A percentile compares a stretch with the other conserved stretches of the same genome.
Conservation (phyloP, 2,113 vertebrate species). For the Rhabdomys dilectus region DNA sequence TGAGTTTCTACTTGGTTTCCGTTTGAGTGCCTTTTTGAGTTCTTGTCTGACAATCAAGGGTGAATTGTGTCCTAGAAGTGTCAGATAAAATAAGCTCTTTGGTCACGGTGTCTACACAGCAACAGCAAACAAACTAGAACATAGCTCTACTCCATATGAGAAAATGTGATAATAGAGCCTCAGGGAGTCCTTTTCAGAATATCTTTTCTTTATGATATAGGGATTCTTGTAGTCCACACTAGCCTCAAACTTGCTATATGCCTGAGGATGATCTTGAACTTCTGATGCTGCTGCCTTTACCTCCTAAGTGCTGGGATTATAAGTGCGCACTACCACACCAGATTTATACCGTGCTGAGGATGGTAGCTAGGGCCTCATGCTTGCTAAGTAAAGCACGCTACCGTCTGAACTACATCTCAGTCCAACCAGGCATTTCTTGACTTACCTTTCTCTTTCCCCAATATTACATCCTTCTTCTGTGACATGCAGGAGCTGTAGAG, state of each 20-base stretch:
- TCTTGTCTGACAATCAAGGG: not conserved
- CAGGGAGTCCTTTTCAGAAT: not conserved
- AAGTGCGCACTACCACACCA: not conserved
- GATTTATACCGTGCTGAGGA: not conserved
- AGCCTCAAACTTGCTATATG: not conserved
- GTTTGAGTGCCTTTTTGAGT: not conserved
- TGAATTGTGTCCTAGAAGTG: not conserved
- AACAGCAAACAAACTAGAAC: not conserved
- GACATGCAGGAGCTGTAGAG: not conserved
- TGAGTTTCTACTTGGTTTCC: not conserved
- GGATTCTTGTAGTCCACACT: not conserved
- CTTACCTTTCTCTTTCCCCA: not conserved
- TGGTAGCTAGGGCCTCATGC: too few relatives aligned
- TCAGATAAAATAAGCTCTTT: not conserved
- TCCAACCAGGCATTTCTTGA: not conserved
- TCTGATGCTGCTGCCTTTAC: not conserved
- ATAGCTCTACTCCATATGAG: not conserved
- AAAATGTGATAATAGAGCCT: not conserved
- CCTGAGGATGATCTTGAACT: not conserved
- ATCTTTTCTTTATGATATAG: not conserved
- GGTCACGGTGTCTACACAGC: not conserved
- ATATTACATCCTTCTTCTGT: not conserved
- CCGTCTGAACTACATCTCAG: not conserved
- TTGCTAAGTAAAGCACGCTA: not conserved
- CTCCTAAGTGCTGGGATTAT: not conserved